Percentiles rank a stretch among this genome's conserved stretches.
Conservation (phyloP, 2,113 vertebrate genomes). For the Rhizomys pruinosus region DNA sequence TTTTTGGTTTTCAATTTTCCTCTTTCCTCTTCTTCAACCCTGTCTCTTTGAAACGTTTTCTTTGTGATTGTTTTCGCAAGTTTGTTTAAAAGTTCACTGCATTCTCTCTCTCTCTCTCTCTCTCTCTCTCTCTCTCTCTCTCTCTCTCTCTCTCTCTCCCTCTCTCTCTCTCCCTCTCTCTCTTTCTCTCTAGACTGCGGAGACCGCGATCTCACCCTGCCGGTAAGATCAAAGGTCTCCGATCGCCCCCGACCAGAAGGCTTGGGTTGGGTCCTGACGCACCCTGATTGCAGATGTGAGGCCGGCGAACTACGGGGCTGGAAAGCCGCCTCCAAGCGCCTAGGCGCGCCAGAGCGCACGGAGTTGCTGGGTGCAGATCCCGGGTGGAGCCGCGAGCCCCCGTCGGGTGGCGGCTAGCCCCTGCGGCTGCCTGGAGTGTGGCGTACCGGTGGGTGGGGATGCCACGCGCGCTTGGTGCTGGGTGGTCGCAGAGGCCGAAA, state of each 20-base stretch:
- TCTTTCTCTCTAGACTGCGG: conserved; percentile 54
- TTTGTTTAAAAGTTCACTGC: conserved; percentile 82
- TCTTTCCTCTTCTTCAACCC: neutral
- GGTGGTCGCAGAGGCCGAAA: conserved; percentile 42
- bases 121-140: conserved; percentile 51
- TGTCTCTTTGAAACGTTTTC: conserved; percentile 30
- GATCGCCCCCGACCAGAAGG: conserved; percentile 81
- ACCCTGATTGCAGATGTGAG: conserved; percentile 84
- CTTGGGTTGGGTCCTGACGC: conserved; percentile 84
- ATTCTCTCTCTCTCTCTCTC: conserved; percentile 23
- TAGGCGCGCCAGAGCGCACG: conserved; percentile 67
- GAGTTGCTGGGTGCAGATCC: conserved; percentile 82
- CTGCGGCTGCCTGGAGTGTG: neutral
- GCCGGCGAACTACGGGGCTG: conserved; percentile 79
- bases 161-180: conserved; percentile 37
- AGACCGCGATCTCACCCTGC: conserved; percentile 84
- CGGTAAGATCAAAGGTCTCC: conserved; percentile 86
- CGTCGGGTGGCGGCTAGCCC: neutral
- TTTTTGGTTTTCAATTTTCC: neutral
- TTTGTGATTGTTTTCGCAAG: conserved; percentile 62
- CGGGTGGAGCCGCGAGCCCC: conserved; percentile 29
- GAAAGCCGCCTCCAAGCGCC: conserved; percentile 80
- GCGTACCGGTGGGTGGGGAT: conserved; percentile 20
- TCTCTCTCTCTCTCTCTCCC: conserved; percentile 37
- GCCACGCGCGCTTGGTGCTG: neutral